Evolutionary conservation across 2,113 vertebrate genomes (phyloP).

Genomic region (Notarius lentiginosus): DNA sequence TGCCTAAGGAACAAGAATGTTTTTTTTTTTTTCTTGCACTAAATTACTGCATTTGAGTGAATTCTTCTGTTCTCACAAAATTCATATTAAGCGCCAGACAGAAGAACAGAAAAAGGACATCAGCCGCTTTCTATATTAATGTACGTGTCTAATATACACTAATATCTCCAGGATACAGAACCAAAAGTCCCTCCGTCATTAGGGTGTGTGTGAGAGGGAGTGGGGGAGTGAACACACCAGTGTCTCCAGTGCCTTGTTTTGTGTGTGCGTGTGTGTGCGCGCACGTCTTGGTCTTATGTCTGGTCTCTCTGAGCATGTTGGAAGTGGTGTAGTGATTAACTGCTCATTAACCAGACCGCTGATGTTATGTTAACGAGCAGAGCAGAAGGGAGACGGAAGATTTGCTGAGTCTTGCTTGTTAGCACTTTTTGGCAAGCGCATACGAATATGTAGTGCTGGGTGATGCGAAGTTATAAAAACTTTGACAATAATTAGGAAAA

Average conservation of each 20-base stretch:
- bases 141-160: not conserved
- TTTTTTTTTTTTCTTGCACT: not conserved
- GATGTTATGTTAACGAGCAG: conserved; percentile 21
- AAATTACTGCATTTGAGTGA: not conserved
- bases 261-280: not conserved
- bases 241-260: not conserved
- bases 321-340: conserved; percentile 42
- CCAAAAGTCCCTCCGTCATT: not conserved
- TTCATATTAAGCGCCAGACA: not conserved
- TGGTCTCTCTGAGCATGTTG: not conserved
- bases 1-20: not conserved
- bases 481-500: not conserved
- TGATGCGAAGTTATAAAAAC: not conserved
- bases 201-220: not conserved
- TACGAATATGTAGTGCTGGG: not conserved
- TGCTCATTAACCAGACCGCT: conserved; percentile 11
- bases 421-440: not conserved
- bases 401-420: conserved; percentile 9
- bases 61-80: not conserved
- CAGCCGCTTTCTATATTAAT: not conserved
- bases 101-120: not conserved
- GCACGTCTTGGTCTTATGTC: not conserved
- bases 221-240: not conserved
- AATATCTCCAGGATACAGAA: not conserved
- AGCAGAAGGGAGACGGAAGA: not conserved